Evolutionary conservation across 1,140 invertebrate genomes (phyloP).

Genomic region (Cotesia typhae): DNA sequence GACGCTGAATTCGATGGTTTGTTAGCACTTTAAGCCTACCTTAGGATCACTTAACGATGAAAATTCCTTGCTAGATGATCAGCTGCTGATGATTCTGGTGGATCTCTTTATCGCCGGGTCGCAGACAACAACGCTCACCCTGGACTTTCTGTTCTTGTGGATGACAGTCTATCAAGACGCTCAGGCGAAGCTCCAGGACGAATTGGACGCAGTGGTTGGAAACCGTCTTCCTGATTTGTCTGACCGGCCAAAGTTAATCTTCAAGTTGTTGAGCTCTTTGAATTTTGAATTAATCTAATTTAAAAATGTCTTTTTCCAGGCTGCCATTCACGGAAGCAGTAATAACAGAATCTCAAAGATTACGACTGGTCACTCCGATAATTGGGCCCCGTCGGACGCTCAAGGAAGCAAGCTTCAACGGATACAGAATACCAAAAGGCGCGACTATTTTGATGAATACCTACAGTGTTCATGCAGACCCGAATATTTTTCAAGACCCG

Average conservation of each 20-base stretch:
- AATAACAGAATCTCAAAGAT: constrained; percentile 72
- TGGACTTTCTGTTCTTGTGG: constrained; percentile 78
- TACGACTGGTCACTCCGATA: constrained; percentile 71
- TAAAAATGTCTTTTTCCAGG: constrained; percentile 53
- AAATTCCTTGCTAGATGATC: constrained; percentile 67
- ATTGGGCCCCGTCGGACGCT: constrained; percentile 75
- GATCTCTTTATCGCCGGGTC: constrained; percentile 78
- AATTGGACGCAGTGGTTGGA: constrained; percentile 71
- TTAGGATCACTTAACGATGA: constrained; percentile 14
- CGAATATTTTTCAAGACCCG: constrained; percentile 73
- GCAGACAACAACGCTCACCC: constrained; percentile 75
- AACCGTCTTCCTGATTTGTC: constrained; percentile 54
- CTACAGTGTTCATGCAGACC: constrained; percentile 72
- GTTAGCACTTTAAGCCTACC: not conserved
- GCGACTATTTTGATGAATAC: constrained; percentile 72
- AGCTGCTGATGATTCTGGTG: constrained; percentile 74
- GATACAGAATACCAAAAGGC: constrained; percentile 75
- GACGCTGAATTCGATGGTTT: constrained; percentile 69
- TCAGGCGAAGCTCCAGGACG: constrained; percentile 73
- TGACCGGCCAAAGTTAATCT: constrained; percentile 61
- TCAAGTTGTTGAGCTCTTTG: constrained; percentile 1
- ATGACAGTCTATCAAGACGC: constrained; percentile 73
- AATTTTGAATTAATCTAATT: constrained; percentile 39
- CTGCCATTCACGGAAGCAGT: constrained; percentile 74
- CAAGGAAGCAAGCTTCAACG: constrained; percentile 68